Percentiles rank a stretch among this genome's conserved stretches.
These are phyloP conservation scores for Cryptotermes secundus DNA, from an alignment of 1,140 invertebrate species.

Conservation along the genomic window DNA sequence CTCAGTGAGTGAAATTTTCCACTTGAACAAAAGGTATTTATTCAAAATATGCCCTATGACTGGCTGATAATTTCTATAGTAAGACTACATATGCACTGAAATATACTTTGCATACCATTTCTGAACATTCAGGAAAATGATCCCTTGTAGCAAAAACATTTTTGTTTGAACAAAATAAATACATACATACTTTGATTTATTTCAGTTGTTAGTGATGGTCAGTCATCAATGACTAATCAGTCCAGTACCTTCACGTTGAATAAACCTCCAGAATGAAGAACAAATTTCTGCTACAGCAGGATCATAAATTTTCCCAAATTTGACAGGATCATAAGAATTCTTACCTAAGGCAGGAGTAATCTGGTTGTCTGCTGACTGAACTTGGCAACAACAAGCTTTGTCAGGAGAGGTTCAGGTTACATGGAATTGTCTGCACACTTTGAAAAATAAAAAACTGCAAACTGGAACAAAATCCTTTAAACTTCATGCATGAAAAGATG, in stretches of 20 bases:
- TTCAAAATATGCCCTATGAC: no score
- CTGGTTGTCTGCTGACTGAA: background rate
- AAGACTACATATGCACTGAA: no score
- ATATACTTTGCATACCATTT: background rate
- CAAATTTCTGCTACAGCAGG: background rate
- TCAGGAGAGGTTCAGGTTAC: constrained; percentile 8
- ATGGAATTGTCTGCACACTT: constrained; percentile 10
- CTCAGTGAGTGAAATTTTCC: no score
- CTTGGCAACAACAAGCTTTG: constrained; percentile 1
- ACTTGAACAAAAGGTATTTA: no score
- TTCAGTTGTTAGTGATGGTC: no score
- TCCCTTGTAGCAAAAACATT: background rate
- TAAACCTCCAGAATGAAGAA: background rate
- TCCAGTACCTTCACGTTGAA: background rate
- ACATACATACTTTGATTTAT: no score
- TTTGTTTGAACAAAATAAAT: no score
- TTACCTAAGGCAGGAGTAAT: constrained; percentile 5
- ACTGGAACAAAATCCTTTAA: constrained; percentile 9
- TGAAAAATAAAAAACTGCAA: constrained; percentile 7
- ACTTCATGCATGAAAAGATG: background rate
- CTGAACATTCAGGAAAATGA: background rate
- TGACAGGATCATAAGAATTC: constrained; percentile 4
- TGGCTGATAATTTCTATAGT: no score
- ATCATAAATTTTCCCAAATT: background rate
- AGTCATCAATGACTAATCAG: no score